phyloP scores from a whole-genome alignment of 2,888 invertebrate species.

The Xestia rhomboidea region DNA sequence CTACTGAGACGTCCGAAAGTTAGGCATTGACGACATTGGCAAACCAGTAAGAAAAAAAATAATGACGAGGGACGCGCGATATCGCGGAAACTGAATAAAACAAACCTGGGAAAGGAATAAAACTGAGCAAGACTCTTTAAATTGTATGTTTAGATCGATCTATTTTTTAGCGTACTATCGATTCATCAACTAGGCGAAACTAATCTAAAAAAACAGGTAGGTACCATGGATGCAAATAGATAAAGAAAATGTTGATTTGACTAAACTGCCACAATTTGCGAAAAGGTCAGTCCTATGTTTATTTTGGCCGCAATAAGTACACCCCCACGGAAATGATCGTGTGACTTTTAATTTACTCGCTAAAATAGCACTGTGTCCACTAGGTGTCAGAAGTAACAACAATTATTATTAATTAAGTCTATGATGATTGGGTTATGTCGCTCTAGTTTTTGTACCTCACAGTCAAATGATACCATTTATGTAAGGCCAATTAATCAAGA shows the following conservation, averaged over 20 bases:
- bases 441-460: conserved; percentile 33
- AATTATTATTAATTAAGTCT: neutral
- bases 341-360: conserved; percentile 24
- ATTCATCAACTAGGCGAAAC: neutral
- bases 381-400: conserved; percentile 8
- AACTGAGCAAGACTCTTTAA: neutral
- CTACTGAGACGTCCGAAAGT: neutral
- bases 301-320: conserved; percentile 11
- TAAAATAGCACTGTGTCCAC: conserved; percentile 23
- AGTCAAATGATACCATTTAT: conserved; percentile 46
- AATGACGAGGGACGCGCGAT: neutral
- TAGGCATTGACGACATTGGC: neutral
- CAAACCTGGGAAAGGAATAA: neutral
- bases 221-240: neutral
- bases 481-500: conserved; percentile 45
- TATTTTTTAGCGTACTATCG: neutral
- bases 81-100: neutral
- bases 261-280: neutral
- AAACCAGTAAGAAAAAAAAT: neutral
- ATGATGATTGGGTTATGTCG: neutral
- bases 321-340: conserved; percentile 47
- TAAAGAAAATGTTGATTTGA: neutral
- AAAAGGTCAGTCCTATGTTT: conserved; percentile 28
- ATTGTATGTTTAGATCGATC: neutral
- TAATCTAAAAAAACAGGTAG: neutral